Evolutionary conservation across 1,140 invertebrate species (phyloP).

Genomic region (Drosophila trapezifrons): DNA sequence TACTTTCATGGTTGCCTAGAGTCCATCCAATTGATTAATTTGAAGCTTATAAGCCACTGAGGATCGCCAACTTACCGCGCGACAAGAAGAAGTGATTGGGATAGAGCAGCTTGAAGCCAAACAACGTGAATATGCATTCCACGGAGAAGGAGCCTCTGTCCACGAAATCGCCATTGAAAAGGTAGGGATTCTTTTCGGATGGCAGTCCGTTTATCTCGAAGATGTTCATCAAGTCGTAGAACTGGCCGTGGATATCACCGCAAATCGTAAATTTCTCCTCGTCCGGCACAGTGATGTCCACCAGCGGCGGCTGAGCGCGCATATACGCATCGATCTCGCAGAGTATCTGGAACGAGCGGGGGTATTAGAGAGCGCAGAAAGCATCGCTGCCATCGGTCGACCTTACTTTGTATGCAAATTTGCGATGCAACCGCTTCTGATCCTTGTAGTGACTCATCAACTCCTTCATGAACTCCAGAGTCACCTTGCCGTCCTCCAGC

Average conservation of each 20-base stretch:
- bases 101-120: conserved; percentile 98
- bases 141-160: conserved; percentile 99
- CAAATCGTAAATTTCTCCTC: conserved; percentile 98
- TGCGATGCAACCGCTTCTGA: conserved; percentile 97
- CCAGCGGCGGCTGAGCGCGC: conserved; percentile 92
- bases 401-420: conserved; percentile 97
- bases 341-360: conserved; percentile 90
- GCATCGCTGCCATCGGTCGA: too few relatives aligned
- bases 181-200: conserved; percentile 97
- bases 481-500: conserved; percentile 95
- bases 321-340: conserved; percentile 95
- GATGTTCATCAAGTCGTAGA: conserved; percentile 99
- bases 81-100: conserved; percentile 99
- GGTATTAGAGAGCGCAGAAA: background rate
- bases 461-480: conserved; percentile 92
- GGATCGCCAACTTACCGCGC: conserved; percentile 89
- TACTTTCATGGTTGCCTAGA: conserved; percentile 98
- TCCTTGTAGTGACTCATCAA: conserved; percentile 96
- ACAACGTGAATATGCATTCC: conserved; percentile 99
- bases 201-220: conserved; percentile 98
- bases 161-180: conserved; percentile 93
- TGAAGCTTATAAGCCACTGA: background rate
- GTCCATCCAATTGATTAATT: background rate
- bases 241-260: conserved; percentile 99
- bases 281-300: conserved; percentile 95